Evolutionary conservation across 2,797 vertebrate genomes (phyloP).

Genomic region (Erpetoichthys calabaricus): DNA sequence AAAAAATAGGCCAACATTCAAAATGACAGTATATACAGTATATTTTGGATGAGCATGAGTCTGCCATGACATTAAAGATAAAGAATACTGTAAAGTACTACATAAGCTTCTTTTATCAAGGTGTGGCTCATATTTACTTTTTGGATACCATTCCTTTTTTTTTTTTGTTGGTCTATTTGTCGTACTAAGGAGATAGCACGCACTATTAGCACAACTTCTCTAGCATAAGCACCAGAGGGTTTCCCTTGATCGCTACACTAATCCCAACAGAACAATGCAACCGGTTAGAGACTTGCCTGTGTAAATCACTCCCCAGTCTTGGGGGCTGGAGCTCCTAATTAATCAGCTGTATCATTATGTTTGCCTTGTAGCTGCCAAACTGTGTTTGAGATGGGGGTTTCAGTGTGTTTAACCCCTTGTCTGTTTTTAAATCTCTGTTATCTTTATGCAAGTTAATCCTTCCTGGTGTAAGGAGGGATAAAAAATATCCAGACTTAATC

Average conservation of each 20-base stretch:
- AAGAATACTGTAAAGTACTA: too few relatives aligned
- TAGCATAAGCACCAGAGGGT: constrained; percentile 48
- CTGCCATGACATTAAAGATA: too few relatives aligned
- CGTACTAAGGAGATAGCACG: constrained; percentile 44
- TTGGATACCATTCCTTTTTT: too few relatives aligned
- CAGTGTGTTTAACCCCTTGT: constrained; percentile 57
- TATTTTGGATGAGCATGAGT: too few relatives aligned
- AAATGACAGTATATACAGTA: too few relatives aligned
- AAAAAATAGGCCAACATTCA: too few relatives aligned
- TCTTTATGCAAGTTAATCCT: constrained; percentile 25
- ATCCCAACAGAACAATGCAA: constrained; percentile 61
- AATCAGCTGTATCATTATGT: constrained; percentile 70
- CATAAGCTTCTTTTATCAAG: too few relatives aligned
- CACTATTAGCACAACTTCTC: constrained; percentile 50
- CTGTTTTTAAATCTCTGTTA: constrained; percentile 38
- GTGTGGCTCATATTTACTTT: too few relatives aligned
- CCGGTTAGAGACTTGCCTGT: constrained; percentile 56
- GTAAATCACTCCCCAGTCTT: constrained; percentile 66
- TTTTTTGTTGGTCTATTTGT: too few relatives aligned
- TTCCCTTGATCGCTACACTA: constrained; percentile 51
- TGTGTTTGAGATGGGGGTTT: constrained; percentile 54
- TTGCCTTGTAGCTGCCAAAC: constrained; percentile 65
- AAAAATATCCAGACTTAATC: background rate
- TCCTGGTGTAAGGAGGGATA: constrained; percentile 17
- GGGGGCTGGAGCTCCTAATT: constrained; percentile 60